Base-by-base conservation (phyloP, 2,113 vertebrate genomes). In the Pogonocichla stellata region DNA sequence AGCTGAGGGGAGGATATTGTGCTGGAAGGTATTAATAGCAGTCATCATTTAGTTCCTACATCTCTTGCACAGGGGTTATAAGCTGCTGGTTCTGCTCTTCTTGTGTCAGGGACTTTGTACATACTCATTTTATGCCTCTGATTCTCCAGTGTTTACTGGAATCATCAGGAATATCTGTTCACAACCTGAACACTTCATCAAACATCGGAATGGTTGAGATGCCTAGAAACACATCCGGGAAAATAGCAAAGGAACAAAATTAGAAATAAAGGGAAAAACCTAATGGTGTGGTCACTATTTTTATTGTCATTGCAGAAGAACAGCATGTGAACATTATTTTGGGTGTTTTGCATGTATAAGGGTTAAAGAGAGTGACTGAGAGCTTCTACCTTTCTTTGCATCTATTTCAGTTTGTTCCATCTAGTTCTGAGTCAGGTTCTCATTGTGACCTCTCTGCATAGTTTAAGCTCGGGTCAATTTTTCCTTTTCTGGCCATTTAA, bases 11-110 rank as follows among this genome's bases (percentile, higher is more conserved):
- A 88, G n/a, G 48, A 53, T 94, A 66, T 61, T 91, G 84, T 88
- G 47, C 57, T 75, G 29, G 90, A 10, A 83, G 69, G 56, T 90
- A 70, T 92, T 90, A 94, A 93, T 90, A 92, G 67, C 38, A 92
- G 89, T 77, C 67, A 45, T 92, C 40, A 33, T 57, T 88, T 73
- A 86, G 64, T 36, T 83, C 69, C 33, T 33, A 17, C 54, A 77
- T 91, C 34, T 86, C 60, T 80, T 66, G 80, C 25, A 84, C 38
- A 80, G 54, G 75, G 47, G 12, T 64, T 82, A 19, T 24, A 58
- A 57, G 38, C 58, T 92, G 45, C 56, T 79, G 53, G 11, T 89
- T 85, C 73, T 87, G 28, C 54, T 85, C 15, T 19, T 84, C 65
- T 26, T 60, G 69, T 57, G 40, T 71, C 53, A 60, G 42, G 26